These are phyloP conservation scores for Agelastica alni DNA, from an alignment of 2,888 invertebrate genomes.

Conservation along the genomic window DNA sequence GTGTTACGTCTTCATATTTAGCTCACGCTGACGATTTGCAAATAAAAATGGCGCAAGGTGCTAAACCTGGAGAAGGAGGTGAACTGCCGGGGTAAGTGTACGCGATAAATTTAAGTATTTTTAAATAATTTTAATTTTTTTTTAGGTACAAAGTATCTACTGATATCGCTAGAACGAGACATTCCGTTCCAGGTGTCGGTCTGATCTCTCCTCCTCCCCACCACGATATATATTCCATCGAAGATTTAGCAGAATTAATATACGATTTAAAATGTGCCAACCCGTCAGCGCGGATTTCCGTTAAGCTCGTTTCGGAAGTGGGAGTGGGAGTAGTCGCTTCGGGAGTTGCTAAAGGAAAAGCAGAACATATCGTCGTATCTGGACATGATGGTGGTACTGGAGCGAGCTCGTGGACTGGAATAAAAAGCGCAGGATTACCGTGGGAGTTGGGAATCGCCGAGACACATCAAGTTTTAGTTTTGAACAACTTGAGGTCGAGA, in stretches of 20 bases:
- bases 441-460: slow-evolving; percentile 99
- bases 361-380: slow-evolving; percentile 97
- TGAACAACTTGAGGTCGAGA: slow-evolving; percentile 90
- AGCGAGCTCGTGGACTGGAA: slow-evolving; percentile 98
- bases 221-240: slow-evolving; percentile 99
- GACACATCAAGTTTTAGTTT: slow-evolving; percentile 94
- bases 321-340: slow-evolving; percentile 93
- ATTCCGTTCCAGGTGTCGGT: slow-evolving; percentile 96
- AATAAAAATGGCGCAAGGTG: slow-evolving; percentile 99
- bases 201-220: slow-evolving; percentile 99
- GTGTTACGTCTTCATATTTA: slow-evolving; percentile 95
- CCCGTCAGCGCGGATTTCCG: slow-evolving; percentile 92
- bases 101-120: neutral
- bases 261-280: slow-evolving; percentile 98
- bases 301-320: slow-evolving; percentile 97
- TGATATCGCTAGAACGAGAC: slow-evolving; percentile 93
- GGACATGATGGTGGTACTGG: slow-evolving; percentile 99
- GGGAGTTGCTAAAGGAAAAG: slow-evolving; percentile 80
- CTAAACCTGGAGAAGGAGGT: slow-evolving; percentile 98
- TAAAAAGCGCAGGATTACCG: slow-evolving; percentile 95
- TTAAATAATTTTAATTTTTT: slow-evolving; percentile 11
- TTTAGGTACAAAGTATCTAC: slow-evolving; percentile 79
- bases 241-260: slow-evolving; percentile 96
- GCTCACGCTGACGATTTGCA: slow-evolving; percentile 98
- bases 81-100: slow-evolving; percentile 76